Evolutionary conservation across 1,140 invertebrate species (phyloP), one percentile per base, ranked within the genome.

Genomic region (Dinoponera quadriceps): DNA sequence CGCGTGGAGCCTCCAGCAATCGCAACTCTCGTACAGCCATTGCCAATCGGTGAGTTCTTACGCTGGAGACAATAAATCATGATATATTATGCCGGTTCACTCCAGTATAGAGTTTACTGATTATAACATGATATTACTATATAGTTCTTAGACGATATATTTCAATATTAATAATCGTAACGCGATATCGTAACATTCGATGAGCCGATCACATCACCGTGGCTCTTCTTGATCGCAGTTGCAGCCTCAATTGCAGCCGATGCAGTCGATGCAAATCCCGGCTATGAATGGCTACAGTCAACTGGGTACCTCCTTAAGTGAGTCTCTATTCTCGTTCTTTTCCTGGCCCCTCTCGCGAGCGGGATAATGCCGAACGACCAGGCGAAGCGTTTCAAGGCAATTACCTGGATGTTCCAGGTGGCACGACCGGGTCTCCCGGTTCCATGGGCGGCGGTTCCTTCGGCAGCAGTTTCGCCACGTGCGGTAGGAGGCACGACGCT

Each of bases 241-340:
- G 16, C 92, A 94, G 69, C 90, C 91, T 20, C 93, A 93, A 60
- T 89, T 94, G 44, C 93, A 94, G 73, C 92, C 94, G 7, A 91
- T 95, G 78, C 94, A 94, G 74, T 91, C 94, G 5, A 92, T 95
- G 91, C 94, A 94, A 84, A 94, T 94, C 65, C 92, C 94, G 18
- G 84, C 94, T 9, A 94, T 95, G 92, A 95, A 94, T 71, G 91
- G 94, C 5, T 95, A 95, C 77, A 90, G 94, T 38, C 94, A 95
- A 85, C 84, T 95, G 74, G 90, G 92, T 38, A 88, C 92, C 11
- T 90, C 93, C 0, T 83, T 94, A 88, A 90, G 93, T 94, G 91
- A 94, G 92, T 92, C 77, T 88, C 66, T 63, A 57, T 57, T 84
- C 29, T 55, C 80, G 51, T 63, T 66, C 29, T 71, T 18, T 63